Conservation (phyloP, 2,113 vertebrate species). For the Poicephalus meyeri region DNA sequence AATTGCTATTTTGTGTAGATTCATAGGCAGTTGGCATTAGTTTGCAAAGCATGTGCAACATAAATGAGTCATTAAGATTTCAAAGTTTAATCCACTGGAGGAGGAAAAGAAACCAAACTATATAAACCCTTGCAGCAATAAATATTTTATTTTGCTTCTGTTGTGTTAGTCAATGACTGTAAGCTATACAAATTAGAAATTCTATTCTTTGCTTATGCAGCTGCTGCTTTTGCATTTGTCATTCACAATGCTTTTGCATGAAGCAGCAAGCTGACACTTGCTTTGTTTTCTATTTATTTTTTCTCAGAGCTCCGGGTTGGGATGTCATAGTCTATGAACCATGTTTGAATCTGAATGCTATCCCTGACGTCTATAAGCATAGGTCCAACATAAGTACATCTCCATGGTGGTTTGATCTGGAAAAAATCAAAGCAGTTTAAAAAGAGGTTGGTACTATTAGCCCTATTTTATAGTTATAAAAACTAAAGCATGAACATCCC, state of each 20-base stretch:
- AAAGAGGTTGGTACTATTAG: neutral
- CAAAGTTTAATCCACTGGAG: neutral
- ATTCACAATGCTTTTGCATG: slow-evolving; percentile 56
- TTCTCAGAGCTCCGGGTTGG: slow-evolving; percentile 26
- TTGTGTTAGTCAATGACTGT: slow-evolving; percentile 8
- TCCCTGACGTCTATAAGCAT: neutral
- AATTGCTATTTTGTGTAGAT: neutral
- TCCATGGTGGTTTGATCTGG: neutral
- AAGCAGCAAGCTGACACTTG: slow-evolving; percentile 60
- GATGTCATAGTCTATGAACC: slow-evolving; percentile 36
- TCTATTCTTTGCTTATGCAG: slow-evolving; percentile 52
- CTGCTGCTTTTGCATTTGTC: slow-evolving; percentile 59
- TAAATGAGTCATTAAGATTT: neutral
- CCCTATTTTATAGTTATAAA: neutral
- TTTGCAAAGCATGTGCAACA: neutral
- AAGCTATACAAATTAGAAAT: slow-evolving; percentile 43
- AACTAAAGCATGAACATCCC: too few relatives aligned
- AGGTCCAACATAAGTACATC: neutral
- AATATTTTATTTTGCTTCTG: slow-evolving; percentile 47
- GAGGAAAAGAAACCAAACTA: neutral
- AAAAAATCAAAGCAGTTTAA: neutral
- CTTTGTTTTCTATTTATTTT: slow-evolving; percentile 48
- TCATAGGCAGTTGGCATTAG: neutral
- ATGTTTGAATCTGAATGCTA: neutral
- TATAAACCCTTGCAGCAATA: neutral